Percentiles rank a stretch among this genome's conserved stretches.
Evolutionary conservation across 2,888 invertebrate species (phyloP).

Genomic region (Lasius platythorax): DNA sequence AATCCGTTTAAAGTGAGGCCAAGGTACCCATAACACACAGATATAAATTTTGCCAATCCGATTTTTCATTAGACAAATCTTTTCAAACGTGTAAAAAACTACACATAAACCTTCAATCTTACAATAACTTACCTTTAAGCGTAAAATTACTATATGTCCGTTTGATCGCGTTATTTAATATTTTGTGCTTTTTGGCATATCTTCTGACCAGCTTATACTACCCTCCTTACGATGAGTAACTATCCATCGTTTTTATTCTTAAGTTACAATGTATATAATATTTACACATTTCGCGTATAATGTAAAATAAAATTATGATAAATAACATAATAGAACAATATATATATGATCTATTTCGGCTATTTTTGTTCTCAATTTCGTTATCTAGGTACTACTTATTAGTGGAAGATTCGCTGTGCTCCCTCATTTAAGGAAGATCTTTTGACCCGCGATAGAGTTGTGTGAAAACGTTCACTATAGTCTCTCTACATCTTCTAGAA

Average conservation of each 20-base stretch:
- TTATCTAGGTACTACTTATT: conserved; percentile 14
- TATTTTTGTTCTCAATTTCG: conserved; percentile 2
- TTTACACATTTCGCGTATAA: conserved; percentile 72
- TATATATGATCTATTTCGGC: conserved; percentile 51
- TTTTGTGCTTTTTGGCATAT: conserved; percentile 84
- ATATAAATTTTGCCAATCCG: conserved; percentile 59
- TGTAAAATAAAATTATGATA: conserved; percentile 67
- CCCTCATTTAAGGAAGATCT: conserved; percentile 35
- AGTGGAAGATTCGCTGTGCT: conserved; percentile 26
- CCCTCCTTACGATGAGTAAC: conserved; percentile 66
- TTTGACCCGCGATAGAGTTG: conserved; percentile 15
- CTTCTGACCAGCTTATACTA: conserved; percentile 79
- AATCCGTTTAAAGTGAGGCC: conserved; percentile 83
- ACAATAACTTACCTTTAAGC: conserved; percentile 51
- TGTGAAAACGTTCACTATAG: not conserved
- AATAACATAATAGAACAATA: conserved; percentile 73
- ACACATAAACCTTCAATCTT: conserved; percentile 39
- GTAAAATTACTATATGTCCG: conserved; percentile 56
- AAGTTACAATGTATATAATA: conserved; percentile 63
- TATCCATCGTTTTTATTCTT: conserved; percentile 57
- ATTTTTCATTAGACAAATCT: conserved; percentile 48
- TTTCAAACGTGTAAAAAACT: conserved; percentile 28
- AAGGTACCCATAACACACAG: conserved; percentile 83
- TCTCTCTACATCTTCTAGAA: conserved; percentile 3
- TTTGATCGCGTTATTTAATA: conserved; percentile 74